phyloP scores from a whole-genome alignment of 2,888 invertebrate genomes.

The Blastobasis adustella region DNA sequence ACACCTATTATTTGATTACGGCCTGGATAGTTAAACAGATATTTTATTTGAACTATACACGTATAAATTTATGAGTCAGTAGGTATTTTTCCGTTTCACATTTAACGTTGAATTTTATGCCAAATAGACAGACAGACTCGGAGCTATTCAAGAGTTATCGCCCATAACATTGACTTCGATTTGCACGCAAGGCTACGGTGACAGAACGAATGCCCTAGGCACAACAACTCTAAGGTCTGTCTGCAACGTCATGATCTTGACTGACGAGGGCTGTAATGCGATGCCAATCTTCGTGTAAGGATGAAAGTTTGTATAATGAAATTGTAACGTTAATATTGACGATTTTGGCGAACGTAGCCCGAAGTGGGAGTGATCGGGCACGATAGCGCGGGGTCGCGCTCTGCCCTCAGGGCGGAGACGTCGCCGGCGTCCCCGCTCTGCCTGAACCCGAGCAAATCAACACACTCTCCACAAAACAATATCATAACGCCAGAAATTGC shows the following conservation, averaged over 20 bases:
- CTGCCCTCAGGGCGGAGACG: constrained; percentile 35
- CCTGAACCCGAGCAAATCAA: constrained; percentile 29
- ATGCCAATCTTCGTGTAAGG: too few relatives aligned
- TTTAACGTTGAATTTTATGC: neutral
- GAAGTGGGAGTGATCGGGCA: constrained; percentile 40
- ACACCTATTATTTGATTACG: too few relatives aligned
- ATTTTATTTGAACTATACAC: too few relatives aligned
- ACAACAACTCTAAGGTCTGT: neutral
- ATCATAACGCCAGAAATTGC: constrained; percentile 9
- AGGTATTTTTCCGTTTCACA: too few relatives aligned
- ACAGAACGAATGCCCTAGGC: neutral
- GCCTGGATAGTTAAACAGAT: too few relatives aligned
- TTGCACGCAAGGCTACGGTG: constrained; percentile 1
- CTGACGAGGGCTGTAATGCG: too few relatives aligned
- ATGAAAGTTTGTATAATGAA: constrained; percentile 6
- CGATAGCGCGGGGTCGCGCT: constrained; percentile 23
- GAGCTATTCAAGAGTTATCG: neutral
- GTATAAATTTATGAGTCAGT: too few relatives aligned
- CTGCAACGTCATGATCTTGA: too few relatives aligned
- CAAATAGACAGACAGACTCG: neutral
- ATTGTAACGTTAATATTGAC: constrained; percentile 22
- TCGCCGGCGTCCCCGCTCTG: constrained; percentile 36
- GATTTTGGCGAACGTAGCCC: constrained; percentile 37
- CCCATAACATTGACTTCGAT: constrained; percentile 5
- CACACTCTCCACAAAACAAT: constrained; percentile 24